Conservation (phyloP, 2,888 invertebrate species). For the Lasioglossum malachurum region DNA sequence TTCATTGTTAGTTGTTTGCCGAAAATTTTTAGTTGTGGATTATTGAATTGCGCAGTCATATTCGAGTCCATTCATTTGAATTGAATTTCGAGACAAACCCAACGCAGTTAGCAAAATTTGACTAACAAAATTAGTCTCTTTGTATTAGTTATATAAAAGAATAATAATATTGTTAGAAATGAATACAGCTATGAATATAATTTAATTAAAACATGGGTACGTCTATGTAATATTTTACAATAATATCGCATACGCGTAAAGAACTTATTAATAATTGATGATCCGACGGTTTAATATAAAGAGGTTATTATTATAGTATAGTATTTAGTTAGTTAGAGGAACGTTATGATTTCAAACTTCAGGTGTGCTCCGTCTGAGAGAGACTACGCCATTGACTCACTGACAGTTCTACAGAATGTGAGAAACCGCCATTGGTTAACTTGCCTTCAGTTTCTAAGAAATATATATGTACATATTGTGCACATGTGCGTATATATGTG, state of each 20-base stretch:
- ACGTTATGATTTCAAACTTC: not conserved
- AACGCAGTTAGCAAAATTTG: not conserved
- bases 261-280: not conserved
- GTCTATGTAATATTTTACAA: not conserved
- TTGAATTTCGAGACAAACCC: not conserved
- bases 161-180: not conserved
- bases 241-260: not conserved
- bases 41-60: not conserved
- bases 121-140: no score
- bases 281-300: not conserved
- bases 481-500: not conserved
- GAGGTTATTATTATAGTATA: not conserved
- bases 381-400: constrained; percentile 31
- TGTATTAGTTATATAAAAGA: not conserved
- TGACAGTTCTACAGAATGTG: constrained; percentile 47
- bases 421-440: constrained; percentile 47
- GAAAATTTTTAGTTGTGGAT: not conserved
- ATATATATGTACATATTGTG: not conserved
- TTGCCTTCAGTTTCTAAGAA: constrained; percentile 43
- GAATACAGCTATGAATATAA: not conserved
- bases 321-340: not conserved
- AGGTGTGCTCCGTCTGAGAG: not conserved
- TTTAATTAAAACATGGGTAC: not conserved
- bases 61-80: not conserved
- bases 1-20: not conserved